Percentiles rank a stretch among this genome's conserved stretches.
These are phyloP conservation scores for Graptemys geographica DNA, from an alignment of 2,797 vertebrate species.

Conservation along the genomic window DNA sequence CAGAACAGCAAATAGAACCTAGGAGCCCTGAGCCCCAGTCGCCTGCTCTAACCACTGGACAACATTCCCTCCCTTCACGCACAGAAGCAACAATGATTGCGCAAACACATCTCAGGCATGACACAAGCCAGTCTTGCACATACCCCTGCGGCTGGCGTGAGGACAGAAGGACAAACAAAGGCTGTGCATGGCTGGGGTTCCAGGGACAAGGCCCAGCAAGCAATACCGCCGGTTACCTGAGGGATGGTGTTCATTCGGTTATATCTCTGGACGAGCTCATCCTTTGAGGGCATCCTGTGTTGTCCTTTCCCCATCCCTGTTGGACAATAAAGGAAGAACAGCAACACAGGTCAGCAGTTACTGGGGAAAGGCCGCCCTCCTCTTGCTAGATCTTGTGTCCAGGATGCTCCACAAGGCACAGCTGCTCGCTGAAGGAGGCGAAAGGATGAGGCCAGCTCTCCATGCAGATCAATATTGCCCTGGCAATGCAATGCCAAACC, in stretches of 20 bases:
- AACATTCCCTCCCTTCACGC: background rate
- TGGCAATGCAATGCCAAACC: background rate
- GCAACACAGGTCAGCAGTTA: background rate
- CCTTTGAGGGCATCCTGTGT: conserved; percentile 99
- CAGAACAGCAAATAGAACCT: background rate
- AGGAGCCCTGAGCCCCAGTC: background rate
- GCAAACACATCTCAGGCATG: background rate
- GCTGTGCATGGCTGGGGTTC: background rate
- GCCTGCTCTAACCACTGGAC: background rate
- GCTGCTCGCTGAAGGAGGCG: background rate
- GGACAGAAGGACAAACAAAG: background rate
- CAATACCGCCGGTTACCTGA: conserved; percentile 83
- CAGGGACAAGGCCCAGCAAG: background rate
- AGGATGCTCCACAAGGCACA: background rate
- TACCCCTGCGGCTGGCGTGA: no score
- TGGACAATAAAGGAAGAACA: background rate
- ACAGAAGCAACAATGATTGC: background rate
- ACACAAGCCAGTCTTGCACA: background rate
- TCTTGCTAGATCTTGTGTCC: background rate
- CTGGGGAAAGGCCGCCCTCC: background rate
- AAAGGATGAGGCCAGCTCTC: background rate
- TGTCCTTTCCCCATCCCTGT: conserved; percentile 99
- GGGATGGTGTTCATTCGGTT: conserved; percentile 99
- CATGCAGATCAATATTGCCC: background rate
- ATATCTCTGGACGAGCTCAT: conserved; percentile 97